Evolutionary conservation across 2,113 vertebrate species (phyloP), one percentile per base, ranked within the genome.

Genomic region (Coptodon bakossiorum): DNA sequence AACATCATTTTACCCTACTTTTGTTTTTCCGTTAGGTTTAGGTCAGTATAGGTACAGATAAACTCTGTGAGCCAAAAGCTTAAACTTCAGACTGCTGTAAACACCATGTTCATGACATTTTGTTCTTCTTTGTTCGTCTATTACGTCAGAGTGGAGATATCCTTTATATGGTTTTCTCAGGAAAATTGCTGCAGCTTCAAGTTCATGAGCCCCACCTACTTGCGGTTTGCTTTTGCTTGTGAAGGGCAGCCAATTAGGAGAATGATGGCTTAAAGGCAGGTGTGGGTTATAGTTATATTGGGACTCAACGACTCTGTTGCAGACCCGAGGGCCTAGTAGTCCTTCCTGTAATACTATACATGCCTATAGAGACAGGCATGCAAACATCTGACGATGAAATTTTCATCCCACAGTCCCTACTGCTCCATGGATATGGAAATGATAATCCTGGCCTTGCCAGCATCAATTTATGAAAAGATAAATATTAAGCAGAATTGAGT

Each of bases 111-210:
- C 63, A 71, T 24, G 36, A 43, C 63, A 22, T n/a, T 68, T 68
- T 22, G 19, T 68, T 68, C 19, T 14, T 40, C 63, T 68, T 40
- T 40, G 11, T 22, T 68, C 31, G 0, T 68, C 63, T 40, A 22
- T 40, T 22, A 68, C 3, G 1, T 40, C 36, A 71, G 36, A 71
- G n/a, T 43, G 36, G 2, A 24, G 11, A 43, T 24, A 0, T 71
- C 36, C 36, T 0, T 40, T 0, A 71, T 38, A 68, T 14, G n/a
- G 36, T 22, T 14, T 14, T 24, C 36, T 1, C 12, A 71, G 36
- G 7, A 71, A 71, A 43, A 71, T 16, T 22, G 7, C 36, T 43
- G n/a, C 17, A 0, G n/a, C 63, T 40, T 24, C 36, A 40, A 43
- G 66, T 71, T 43, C 36, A 71, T 48, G 14, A 48, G 12, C 12